Conservation (phyloP, 2,797 vertebrate genomes). For the Poecilia wingei region DNA sequence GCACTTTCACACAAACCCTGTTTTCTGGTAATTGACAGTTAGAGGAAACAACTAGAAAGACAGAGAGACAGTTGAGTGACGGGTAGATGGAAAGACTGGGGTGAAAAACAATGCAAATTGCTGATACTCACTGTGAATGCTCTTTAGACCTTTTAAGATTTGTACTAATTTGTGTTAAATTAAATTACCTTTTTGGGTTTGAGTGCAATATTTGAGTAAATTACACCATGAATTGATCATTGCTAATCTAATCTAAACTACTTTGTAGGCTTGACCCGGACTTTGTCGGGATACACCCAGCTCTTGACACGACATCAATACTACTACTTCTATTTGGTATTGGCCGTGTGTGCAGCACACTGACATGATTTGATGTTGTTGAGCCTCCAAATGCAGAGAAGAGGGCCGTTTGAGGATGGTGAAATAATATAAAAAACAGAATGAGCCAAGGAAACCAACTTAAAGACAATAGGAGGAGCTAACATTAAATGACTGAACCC, state of each 20-base stretch:
- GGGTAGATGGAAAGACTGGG: background rate
- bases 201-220: background rate
- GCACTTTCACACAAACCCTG: background rate
- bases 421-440: background rate
- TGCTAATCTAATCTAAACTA: background rate
- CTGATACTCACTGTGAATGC: background rate
- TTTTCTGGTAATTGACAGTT: background rate
- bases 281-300: too few species aligned
- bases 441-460: background rate
- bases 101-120: background rate
- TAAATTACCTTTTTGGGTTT: background rate
- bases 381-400: background rate
- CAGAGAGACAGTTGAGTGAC: slow-evolving; percentile 2
- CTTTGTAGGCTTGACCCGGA: too few species aligned
- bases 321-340: background rate
- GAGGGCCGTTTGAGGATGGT: too few species aligned
- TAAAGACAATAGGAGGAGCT: background rate
- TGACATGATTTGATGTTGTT: background rate
- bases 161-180: background rate
- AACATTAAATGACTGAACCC: too few species aligned
- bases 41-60: background rate
- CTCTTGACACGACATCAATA: background rate
- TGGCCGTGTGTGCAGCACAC: too few species aligned
- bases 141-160: background rate
- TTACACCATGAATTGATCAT: background rate